Evolutionary conservation across 2,888 invertebrate genomes (phyloP).

Genomic region (Empis stercorea): DNA sequence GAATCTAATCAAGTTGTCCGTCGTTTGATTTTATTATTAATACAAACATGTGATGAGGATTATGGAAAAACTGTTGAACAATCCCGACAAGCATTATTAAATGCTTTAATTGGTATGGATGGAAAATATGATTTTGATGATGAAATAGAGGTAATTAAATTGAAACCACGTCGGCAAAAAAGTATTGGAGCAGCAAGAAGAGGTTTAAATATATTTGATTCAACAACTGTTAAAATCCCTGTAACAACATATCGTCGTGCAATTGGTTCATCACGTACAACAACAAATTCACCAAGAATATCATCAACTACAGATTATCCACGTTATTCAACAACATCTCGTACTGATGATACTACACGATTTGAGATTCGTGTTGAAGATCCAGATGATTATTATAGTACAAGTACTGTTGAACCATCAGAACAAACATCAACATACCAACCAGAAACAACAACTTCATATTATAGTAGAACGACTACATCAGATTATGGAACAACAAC

Average conservation of each 20-base stretch:
- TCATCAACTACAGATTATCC: slow-evolving; percentile 9
- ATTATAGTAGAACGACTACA: slow-evolving; percentile 21
- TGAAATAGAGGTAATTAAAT: slow-evolving; percentile 12
- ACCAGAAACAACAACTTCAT: slow-evolving; percentile 19
- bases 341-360: slow-evolving; percentile 29
- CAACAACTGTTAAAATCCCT: slow-evolving; percentile 28
- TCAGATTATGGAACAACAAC: slow-evolving; percentile 20
- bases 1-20: slow-evolving; percentile 62
- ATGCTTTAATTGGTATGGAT: slow-evolving; percentile 53
- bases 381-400: slow-evolving; percentile 22
- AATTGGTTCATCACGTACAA: slow-evolving; percentile 14
- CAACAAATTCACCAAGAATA: slow-evolving; percentile 15
- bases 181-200: slow-evolving; percentile 2
- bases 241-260: slow-evolving; percentile 19
- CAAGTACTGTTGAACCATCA: slow-evolving; percentile 18
- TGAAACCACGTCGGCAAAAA: slow-evolving; percentile 11
- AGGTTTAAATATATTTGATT: slow-evolving; percentile 33
- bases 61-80: slow-evolving; percentile 58
- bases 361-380: slow-evolving; percentile 33
- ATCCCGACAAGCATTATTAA: slow-evolving; percentile 53
- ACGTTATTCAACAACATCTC: slow-evolving; percentile 10
- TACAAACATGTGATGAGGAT: slow-evolving; percentile 64
- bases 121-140: slow-evolving; percentile 30
- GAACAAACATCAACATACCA: slow-evolving; percentile 12
- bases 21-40: slow-evolving; percentile 57